Evolutionary conservation across 1,140 invertebrate genomes (phyloP).

Genomic region (Caerostris extrusa): DNA sequence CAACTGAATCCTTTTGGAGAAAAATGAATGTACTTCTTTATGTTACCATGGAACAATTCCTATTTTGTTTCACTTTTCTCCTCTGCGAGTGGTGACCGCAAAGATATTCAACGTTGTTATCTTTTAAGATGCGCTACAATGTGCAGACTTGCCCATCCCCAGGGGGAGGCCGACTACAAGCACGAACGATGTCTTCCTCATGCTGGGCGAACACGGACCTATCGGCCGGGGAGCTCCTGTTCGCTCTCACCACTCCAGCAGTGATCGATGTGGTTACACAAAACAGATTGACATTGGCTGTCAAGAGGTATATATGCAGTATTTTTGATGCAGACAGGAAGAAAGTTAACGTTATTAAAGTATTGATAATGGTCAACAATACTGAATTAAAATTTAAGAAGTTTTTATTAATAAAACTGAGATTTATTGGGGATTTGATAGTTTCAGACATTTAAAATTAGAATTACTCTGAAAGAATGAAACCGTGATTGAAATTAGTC

Average conservation of each 20-base stretch:
- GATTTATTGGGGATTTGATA: too few relatives aligned
- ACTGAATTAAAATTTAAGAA: too few relatives aligned
- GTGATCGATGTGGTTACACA: slow-evolving; percentile 25
- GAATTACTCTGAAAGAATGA: too few relatives aligned
- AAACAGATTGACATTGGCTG: neutral
- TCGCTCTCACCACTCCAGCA: neutral
- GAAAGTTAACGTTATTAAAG: too few relatives aligned
- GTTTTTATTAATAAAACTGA: too few relatives aligned
- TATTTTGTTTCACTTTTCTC: slow-evolving; percentile 12
- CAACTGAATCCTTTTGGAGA: neutral
- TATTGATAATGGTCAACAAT: too few relatives aligned
- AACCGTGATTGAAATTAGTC: too few relatives aligned
- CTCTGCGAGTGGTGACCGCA: neutral
- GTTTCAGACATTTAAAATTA: too few relatives aligned
- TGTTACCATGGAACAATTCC: neutral
- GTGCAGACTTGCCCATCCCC: neutral
- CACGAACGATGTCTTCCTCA: slow-evolving; percentile 21
- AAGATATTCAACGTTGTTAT: neutral
- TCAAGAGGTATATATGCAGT: neutral
- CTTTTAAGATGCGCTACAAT: neutral
- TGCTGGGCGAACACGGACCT: slow-evolving; percentile 12
- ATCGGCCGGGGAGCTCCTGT: neutral
- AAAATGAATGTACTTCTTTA: neutral
- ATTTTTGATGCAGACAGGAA: too few relatives aligned
- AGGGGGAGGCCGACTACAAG: neutral